These are phyloP conservation scores for Hippopotamyrus pictus DNA, from an alignment of 2,797 vertebrate genomes.

Conservation along the genomic window DNA sequence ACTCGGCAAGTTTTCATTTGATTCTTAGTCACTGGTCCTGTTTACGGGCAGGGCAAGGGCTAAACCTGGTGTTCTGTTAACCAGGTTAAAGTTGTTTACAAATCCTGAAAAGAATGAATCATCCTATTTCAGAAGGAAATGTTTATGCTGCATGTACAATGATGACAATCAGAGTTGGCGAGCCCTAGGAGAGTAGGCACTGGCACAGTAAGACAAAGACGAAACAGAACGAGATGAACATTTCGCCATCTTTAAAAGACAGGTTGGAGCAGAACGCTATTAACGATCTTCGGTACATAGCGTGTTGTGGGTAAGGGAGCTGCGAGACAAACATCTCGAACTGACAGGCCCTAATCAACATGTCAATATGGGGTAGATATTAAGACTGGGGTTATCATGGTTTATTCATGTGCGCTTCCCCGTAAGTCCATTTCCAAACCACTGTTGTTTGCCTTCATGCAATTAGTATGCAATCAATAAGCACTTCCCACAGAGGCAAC, in stretches of 20 bases:
- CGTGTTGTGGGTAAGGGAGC: slow-evolving; percentile 19
- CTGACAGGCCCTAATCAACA: slow-evolving; percentile 7
- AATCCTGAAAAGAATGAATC: not conserved
- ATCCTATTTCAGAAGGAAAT: not conserved
- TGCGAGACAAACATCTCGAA: slow-evolving; percentile 12
- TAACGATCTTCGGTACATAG: not conserved
- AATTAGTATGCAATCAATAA: slow-evolving; percentile 40
- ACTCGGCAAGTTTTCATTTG: slow-evolving; percentile 33
- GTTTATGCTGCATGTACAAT: not conserved
- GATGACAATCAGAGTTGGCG: not conserved
- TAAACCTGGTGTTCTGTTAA: not conserved
- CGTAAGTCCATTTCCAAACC: slow-evolving; percentile 19
- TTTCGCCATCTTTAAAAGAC: not conserved
- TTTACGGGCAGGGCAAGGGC: not conserved
- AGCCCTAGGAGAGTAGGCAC: not conserved
- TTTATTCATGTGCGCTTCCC: slow-evolving; percentile 36
- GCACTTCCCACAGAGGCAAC: slow-evolving; percentile 12
- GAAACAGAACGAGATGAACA: not conserved
- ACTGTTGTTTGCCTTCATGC: slow-evolving; percentile 25
- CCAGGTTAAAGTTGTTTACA: not conserved
- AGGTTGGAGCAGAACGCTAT: not conserved
- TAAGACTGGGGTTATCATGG: slow-evolving; percentile 31
- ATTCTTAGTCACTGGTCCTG: slow-evolving; percentile 33
- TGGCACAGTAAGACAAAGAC: not conserved
- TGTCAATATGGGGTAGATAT: slow-evolving; percentile 26